These are phyloP conservation scores for Agrochola lychnidis DNA, from an alignment of 2,888 invertebrate species.

Conservation along the genomic window DNA sequence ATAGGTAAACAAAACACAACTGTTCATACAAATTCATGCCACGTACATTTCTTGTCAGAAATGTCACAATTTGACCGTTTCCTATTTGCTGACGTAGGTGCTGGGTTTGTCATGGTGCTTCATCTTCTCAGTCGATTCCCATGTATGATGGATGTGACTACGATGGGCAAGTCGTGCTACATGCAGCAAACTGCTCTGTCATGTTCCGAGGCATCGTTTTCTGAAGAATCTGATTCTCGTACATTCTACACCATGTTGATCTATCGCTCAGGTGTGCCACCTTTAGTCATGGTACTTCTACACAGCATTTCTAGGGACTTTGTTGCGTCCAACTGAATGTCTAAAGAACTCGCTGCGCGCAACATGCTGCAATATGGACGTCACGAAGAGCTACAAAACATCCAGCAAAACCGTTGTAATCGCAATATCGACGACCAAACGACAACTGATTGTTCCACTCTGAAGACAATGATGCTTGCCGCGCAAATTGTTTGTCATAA, in stretches of 20 bases:
- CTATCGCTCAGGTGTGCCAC: not conserved
- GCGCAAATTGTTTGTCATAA: not conserved
- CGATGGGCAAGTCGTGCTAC: too few relatives aligned
- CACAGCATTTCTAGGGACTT: too few relatives aligned
- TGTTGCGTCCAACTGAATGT: not conserved
- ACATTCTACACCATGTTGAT: not conserved
- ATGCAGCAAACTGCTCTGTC: too few relatives aligned
- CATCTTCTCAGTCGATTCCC: not conserved
- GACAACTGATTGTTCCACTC: not conserved
- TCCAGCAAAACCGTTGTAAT: not conserved
- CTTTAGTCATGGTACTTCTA: not conserved
- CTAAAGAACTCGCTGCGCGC: not conserved
- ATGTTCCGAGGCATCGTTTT: too few relatives aligned
- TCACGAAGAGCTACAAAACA: not conserved
- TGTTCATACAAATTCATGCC: constrained; percentile 27
- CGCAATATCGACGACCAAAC: not conserved
- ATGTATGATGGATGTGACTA: too few relatives aligned
- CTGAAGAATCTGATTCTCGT: not conserved
- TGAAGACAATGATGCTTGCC: not conserved
- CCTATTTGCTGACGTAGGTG: constrained; percentile 6
- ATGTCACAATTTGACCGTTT: constrained; percentile 45
- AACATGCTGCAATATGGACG: not conserved
- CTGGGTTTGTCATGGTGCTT: not conserved
- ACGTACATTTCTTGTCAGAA: not conserved
- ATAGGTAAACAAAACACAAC: constrained; percentile 22